A percentile compares a stretch with the other conserved stretches of the same genome.
Conservation (phyloP, 2,113 vertebrate species). For the Addax nasomaculatus region DNA sequence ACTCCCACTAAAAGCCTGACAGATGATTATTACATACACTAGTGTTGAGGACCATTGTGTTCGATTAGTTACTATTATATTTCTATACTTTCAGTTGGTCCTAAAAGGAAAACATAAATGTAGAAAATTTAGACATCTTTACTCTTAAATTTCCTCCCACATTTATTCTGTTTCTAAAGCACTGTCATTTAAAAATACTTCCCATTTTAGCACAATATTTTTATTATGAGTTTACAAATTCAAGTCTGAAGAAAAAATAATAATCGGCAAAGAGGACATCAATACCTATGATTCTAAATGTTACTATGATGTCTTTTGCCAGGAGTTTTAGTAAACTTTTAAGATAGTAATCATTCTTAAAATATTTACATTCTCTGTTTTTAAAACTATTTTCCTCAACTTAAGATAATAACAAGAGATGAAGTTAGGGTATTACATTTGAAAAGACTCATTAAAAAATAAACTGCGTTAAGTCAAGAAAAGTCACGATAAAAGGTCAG, state of each 20-base stretch:
- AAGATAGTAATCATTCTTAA: background rate
- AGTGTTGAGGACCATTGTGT: background rate
- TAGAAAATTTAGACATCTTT: background rate
- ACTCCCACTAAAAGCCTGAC: background rate
- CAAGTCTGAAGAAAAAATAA: conserved; percentile 25
- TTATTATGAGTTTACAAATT: conserved; percentile 17
- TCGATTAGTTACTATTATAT: background rate
- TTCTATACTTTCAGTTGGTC: background rate
- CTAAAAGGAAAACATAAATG: background rate
- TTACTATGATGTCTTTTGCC: background rate
- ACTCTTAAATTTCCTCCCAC: background rate
- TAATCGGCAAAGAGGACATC: background rate
- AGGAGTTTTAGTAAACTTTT: background rate
- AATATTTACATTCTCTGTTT: conserved; percentile 2
- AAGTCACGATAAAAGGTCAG: conserved; percentile 3
- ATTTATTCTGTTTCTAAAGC: background rate
- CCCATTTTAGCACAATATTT: background rate
- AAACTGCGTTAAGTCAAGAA: background rate
- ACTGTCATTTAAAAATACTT: background rate
- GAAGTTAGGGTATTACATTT: background rate
- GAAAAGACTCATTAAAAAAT: background rate
- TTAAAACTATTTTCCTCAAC: background rate
- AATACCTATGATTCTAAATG: background rate
- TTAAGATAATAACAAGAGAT: background rate
- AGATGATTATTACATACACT: background rate